These are phyloP conservation scores for Trematomus bernacchii DNA, from an alignment of 2,797 vertebrate species.

Conservation along the genomic window DNA sequence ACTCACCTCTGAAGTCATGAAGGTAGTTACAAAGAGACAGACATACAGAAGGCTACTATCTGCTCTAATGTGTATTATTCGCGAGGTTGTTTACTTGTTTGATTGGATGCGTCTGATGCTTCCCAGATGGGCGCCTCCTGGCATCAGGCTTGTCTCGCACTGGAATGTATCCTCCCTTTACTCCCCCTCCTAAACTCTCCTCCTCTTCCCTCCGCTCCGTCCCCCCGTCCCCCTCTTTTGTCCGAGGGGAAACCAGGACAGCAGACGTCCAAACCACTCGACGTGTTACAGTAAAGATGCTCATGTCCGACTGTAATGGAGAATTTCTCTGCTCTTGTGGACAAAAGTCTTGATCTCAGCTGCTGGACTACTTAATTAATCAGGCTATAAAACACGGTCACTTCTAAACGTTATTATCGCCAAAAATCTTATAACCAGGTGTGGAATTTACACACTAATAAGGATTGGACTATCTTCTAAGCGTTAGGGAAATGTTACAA, in stretches of 20 bases:
- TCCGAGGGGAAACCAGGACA: conserved; percentile 72
- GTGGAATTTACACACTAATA: conserved; percentile 19
- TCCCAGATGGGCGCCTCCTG: conserved; percentile 76
- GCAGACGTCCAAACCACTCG: conserved; percentile 35
- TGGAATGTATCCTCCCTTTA: conserved; percentile 71
- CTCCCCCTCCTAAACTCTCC: conserved; percentile 22
- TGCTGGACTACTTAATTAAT: neutral
- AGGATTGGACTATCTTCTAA: conserved; percentile 22
- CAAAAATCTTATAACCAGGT: conserved; percentile 25
- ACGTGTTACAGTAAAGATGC: conserved; percentile 24
- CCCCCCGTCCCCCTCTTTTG: conserved; percentile 13
- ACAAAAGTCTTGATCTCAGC: conserved; percentile 24
- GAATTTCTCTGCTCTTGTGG: conserved; percentile 4
- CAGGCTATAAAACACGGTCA: neutral
- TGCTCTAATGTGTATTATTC: conserved; percentile 24
- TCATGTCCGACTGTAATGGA: conserved; percentile 37
- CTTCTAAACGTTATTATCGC: neutral
- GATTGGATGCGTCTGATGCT: conserved; percentile 62
- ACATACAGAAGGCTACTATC: neutral
- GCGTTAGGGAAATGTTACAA: conserved; percentile 6
- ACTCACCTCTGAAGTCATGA: neutral
- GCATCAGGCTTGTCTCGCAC: conserved; percentile 65
- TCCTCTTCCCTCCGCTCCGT: conserved; percentile 15
- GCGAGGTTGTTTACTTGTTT: conserved; percentile 62
- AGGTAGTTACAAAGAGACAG: conserved; percentile 1